Evolutionary conservation across 2,797 vertebrate species (phyloP).

Genomic region (Dermochelys coriacea): DNA sequence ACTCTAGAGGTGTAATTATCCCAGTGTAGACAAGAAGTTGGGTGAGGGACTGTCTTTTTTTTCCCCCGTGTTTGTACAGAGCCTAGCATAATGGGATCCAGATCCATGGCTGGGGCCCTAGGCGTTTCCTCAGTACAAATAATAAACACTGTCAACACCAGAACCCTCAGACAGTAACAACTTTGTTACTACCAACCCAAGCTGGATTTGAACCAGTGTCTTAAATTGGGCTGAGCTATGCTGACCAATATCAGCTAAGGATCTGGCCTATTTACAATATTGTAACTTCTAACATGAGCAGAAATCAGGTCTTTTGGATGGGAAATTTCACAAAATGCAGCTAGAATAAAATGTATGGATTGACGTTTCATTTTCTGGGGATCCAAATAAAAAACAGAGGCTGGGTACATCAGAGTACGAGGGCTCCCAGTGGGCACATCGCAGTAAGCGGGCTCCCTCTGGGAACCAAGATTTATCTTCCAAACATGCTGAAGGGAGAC

Average conservation of each 20-base stretch:
- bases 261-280: not conserved
- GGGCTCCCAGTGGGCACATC: not conserved
- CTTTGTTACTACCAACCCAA: constrained; percentile 22
- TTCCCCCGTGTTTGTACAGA: not conserved
- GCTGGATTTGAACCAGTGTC: not conserved
- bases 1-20: not conserved
- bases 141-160: not conserved
- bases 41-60: not conserved
- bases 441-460: not conserved
- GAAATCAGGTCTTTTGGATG: constrained; percentile 1
- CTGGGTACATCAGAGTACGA: not conserved
- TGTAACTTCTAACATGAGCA: not conserved
- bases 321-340: constrained; percentile 44
- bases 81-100: not conserved
- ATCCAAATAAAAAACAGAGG: constrained; percentile 33
- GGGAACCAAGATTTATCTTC: constrained; percentile 51
- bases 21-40: not conserved
- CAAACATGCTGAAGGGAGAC: constrained; percentile 56
- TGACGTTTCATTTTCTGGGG: constrained; percentile 38
- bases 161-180: not conserved
- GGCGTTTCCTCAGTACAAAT: not conserved
- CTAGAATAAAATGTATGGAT: constrained; percentile 49
- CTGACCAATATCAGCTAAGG: constrained; percentile 8
- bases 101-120: not conserved
- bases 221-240: constrained; percentile 14